Conservation (phyloP, 1,140 invertebrate species). For the Drosophila sp. region DNA sequence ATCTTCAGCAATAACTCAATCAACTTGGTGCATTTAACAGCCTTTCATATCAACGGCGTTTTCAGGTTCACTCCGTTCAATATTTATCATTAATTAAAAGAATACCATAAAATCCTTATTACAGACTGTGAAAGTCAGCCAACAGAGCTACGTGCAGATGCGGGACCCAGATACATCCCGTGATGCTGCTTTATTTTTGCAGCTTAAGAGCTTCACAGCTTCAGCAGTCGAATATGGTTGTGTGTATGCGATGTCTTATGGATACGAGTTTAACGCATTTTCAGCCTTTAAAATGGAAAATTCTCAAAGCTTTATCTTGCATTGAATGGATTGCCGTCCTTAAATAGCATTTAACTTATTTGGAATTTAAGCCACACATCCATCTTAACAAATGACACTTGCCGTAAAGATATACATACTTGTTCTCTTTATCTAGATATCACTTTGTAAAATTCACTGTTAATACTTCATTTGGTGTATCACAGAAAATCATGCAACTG, state of each 20-base stretch:
- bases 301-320: constrained; percentile 7
- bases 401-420: too few relatives aligned
- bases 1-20: constrained; percentile 28
- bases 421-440: too few relatives aligned
- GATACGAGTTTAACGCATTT: constrained; percentile 38
- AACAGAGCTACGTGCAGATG: constrained; percentile 22
- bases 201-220: constrained; percentile 51
- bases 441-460: too few relatives aligned
- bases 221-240: background rate
- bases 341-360: constrained; percentile 48
- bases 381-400: too few relatives aligned
- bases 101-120: constrained; percentile 49
- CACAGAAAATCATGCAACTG: too few relatives aligned
- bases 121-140: constrained; percentile 34
- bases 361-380: too few relatives aligned
- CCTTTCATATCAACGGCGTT: constrained; percentile 23
- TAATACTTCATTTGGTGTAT: too few relatives aligned
- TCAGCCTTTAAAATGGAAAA: constrained; percentile 37
- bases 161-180: constrained; percentile 44
- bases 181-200: constrained; percentile 62
- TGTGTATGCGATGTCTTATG: constrained; percentile 2
- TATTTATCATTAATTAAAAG: constrained; percentile 80
- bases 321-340: constrained; percentile 35
- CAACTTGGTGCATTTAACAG: constrained; percentile 36
- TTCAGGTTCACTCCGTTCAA: constrained; percentile 30